These are phyloP conservation scores for Anoplophora glabripennis DNA, from an alignment of 1,140 invertebrate genomes.

Conservation along the genomic window DNA sequence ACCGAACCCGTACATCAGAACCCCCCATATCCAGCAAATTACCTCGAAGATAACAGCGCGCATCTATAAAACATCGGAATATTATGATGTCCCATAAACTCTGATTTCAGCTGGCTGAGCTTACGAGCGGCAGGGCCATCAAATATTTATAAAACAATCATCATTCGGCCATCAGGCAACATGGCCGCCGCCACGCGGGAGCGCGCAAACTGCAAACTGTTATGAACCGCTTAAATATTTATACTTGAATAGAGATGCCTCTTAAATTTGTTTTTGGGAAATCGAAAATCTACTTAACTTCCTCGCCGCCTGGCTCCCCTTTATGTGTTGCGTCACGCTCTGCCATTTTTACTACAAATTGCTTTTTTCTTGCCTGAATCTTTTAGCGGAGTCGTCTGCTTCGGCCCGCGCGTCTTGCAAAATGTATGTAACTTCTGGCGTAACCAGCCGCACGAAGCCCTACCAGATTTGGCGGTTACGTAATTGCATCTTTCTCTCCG, in stretches of 20 bases:
- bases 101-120: slow-evolving; percentile 44
- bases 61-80: slow-evolving; percentile 49
- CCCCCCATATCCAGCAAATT: slow-evolving; percentile 42
- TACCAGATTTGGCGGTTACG: too few relatives aligned
- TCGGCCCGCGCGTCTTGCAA: too few relatives aligned
- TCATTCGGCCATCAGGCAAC: slow-evolving; percentile 51
- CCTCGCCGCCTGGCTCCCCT: not conserved
- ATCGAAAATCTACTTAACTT: slow-evolving; percentile 27
- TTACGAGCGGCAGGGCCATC: slow-evolving; percentile 34
- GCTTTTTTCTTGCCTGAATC: not conserved
- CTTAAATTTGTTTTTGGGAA: slow-evolving; percentile 45
- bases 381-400: too few relatives aligned
- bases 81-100: slow-evolving; percentile 50
- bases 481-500: too few relatives aligned
- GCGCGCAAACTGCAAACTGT: slow-evolving; percentile 45
- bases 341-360: slow-evolving; percentile 10
- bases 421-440: too few relatives aligned
- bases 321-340: slow-evolving; percentile 4
- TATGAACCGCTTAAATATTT: slow-evolving; percentile 51
- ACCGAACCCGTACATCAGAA: slow-evolving; percentile 40
- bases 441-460: too few relatives aligned
- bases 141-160: slow-evolving; percentile 53
- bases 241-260: slow-evolving; percentile 50
- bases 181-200: slow-evolving; percentile 45
- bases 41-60: slow-evolving; percentile 30